These are phyloP conservation scores for Quadroppia sp. DNA, from an alignment of 2,888 invertebrate species.

Conservation along the genomic window DNA sequence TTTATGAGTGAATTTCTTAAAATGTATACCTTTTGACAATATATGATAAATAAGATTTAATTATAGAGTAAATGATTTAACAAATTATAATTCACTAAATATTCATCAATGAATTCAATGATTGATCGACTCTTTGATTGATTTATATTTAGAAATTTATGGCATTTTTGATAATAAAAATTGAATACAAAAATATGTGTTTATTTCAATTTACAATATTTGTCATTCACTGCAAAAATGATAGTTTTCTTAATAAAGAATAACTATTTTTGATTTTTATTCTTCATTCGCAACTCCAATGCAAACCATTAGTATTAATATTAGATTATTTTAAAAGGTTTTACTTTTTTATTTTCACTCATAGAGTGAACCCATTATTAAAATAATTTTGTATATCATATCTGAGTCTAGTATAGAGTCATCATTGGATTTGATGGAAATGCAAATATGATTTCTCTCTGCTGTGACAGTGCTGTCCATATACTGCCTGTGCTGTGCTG, in stretches of 20 bases:
- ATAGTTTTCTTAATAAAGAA: too few species aligned
- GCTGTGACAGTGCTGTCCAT: not conserved
- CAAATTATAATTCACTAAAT: not conserved
- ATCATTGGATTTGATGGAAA: constrained; percentile 21
- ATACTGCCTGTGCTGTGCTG: not conserved
- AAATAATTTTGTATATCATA: not conserved
- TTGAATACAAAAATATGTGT: too few species aligned
- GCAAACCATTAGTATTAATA: not conserved
- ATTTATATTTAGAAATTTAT: not conserved
- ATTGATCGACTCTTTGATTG: not conserved
- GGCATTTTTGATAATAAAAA: not conserved
- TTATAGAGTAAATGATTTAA: too few species aligned
- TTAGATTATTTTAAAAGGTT: constrained; percentile 23
- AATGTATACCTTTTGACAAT: too few species aligned
- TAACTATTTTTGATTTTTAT: too few species aligned
- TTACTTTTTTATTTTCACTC: not conserved
- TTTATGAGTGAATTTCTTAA: not conserved
- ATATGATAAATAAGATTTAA: too few species aligned
- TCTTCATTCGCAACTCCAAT: not conserved
- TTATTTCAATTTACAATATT: too few species aligned
- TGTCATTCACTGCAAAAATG: too few species aligned
- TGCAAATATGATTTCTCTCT: constrained; percentile 11
- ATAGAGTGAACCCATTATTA: not conserved
- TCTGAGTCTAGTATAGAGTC: too few species aligned
- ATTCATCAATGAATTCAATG: not conserved